phyloP scores from a whole-genome alignment of 1,140 invertebrate species.

The Phortica variegata region DNA sequence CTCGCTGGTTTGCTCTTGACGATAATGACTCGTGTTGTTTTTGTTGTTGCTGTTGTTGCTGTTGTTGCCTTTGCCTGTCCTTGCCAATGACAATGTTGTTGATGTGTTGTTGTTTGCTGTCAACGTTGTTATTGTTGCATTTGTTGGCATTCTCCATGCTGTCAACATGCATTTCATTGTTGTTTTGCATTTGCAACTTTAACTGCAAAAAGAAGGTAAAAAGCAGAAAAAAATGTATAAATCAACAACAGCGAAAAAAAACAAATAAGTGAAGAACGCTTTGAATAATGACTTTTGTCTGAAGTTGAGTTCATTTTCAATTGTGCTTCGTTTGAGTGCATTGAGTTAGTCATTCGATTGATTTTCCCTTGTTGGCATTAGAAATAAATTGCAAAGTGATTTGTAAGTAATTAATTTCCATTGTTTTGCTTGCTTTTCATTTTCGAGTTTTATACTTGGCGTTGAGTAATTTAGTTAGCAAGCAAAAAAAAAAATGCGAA shows the following conservation, averaged over 20 bases:
- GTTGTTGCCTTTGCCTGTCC: constrained; percentile 21
- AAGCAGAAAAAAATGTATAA: neutral
- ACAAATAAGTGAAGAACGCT: no score
- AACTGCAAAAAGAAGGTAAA: constrained; percentile 19
- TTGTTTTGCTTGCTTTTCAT: no score
- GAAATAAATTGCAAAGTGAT: no score
- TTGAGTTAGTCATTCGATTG: no score
- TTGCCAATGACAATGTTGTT: constrained; percentile 11
- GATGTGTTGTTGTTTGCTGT: constrained; percentile 10
- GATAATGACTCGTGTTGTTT: neutral
- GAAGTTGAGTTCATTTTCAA: no score
- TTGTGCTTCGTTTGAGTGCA: no score
- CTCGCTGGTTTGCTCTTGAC: constrained; percentile 3
- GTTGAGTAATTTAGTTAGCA: no score
- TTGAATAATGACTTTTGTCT: no score
- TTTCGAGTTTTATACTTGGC: no score
- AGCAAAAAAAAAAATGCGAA: no score
- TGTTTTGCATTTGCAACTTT: constrained; percentile 45
- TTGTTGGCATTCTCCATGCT: constrained; percentile 79
- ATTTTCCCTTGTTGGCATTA: no score
- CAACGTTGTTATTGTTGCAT: constrained; percentile 26
- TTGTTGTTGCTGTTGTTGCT: constrained; percentile 16
- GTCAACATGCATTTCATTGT: constrained; percentile 54
- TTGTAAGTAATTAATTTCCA: no score
- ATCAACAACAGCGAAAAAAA: neutral